phyloP scores from a whole-genome alignment of 2,113 vertebrate genomes.

The Drymodes brunneopygia region DNA sequence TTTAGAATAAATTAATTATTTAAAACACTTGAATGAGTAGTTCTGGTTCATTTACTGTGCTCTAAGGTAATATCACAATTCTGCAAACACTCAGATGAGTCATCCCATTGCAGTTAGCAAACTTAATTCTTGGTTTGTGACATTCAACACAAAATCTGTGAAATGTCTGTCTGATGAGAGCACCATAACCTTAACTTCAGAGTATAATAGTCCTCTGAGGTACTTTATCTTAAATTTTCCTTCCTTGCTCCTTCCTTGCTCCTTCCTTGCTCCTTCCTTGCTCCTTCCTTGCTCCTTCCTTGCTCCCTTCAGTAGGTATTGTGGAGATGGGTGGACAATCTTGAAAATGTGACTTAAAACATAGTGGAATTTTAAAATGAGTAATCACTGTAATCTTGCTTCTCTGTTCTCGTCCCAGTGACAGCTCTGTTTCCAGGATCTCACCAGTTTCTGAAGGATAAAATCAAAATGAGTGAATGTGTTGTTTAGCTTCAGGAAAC shows the following conservation, averaged over 20 bases:
- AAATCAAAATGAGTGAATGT: neutral
- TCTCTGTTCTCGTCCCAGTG: neutral
- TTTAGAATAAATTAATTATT: neutral
- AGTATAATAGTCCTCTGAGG: neutral
- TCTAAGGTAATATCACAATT: neutral
- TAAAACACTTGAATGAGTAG: neutral
- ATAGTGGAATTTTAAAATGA: neutral
- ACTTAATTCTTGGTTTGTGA: neutral
- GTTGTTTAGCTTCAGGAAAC: neutral
- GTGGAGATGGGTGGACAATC: neutral
- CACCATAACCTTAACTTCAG: neutral
- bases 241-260: neutral
- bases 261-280: too few species aligned
- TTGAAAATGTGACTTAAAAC: neutral
- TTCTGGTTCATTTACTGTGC: neutral
- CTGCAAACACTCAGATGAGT: neutral
- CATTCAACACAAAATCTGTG: neutral
- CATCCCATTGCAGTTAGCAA: neutral
- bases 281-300: too few species aligned
- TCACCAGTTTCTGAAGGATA: neutral
- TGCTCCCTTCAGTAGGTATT: neutral
- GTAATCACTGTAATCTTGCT: neutral
- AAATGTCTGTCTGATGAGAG: neutral
- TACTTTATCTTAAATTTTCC: neutral
- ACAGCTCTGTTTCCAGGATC: neutral